phyloP scores from a whole-genome alignment of 2,888 invertebrate genomes.

The Iphiclides podalirius region DNA sequence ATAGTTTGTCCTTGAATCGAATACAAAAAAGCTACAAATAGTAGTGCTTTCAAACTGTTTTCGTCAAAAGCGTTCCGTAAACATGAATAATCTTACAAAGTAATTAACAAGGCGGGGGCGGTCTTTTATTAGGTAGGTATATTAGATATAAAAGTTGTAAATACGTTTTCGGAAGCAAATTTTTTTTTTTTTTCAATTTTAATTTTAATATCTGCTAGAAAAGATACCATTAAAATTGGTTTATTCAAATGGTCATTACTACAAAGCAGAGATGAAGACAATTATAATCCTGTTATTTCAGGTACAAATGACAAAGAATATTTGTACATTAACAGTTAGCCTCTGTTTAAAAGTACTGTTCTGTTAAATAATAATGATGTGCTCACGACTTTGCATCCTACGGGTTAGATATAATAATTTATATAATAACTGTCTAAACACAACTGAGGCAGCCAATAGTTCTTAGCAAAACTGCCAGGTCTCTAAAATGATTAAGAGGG shows the following conservation, averaged over 20 bases:
- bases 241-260: constrained; percentile 36
- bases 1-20: too few species aligned
- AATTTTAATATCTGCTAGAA: constrained; percentile 49
- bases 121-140: constrained; percentile 7
- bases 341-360: constrained; percentile 62
- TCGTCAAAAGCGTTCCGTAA: constrained; percentile 51
- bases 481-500: too few species aligned
- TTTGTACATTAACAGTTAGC: constrained; percentile 65
- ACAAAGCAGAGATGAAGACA: constrained; percentile 72
- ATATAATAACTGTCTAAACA: neutral
- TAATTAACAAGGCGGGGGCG: constrained; percentile 33
- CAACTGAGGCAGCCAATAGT: too few species aligned
- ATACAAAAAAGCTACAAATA: constrained; percentile 50
- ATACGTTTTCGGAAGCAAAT: constrained; percentile 38
- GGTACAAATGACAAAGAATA: constrained; percentile 48
- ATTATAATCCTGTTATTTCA: constrained; percentile 52
- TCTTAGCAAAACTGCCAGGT: too few species aligned
- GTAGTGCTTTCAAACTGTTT: constrained; percentile 46
- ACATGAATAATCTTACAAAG: constrained; percentile 53
- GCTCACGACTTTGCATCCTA: neutral
- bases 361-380: constrained; percentile 40
- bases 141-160: constrained; percentile 20
- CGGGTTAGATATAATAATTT: neutral
- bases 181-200: constrained; percentile 38
- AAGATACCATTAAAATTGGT: constrained; percentile 39